Base-by-base conservation (phyloP, 2,888 invertebrate species). In the Microctonus brassicae region DNA sequence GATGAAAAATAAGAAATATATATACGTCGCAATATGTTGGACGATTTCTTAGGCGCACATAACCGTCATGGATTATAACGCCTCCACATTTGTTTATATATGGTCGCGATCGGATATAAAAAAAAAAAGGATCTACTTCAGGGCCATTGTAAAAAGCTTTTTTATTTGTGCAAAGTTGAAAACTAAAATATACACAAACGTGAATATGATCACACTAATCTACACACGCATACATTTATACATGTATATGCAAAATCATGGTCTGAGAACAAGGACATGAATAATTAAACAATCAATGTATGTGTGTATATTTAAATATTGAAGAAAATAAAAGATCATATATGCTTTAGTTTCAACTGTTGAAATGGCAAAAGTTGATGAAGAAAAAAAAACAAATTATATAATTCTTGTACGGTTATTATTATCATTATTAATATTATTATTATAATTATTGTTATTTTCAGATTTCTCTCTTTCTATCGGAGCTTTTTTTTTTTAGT, bases 81-180 rank as follows among this genome's bases (percentile, higher is more conserved):
- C 58, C 58, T 34, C 33, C 17, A 58, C 58, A 34, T 58, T n/a
- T 58, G 58, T 29, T 33, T 58, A 58, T 29, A 58, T 58, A 58
- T 58, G 33, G 58, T 58, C 58, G 33, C n/a, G 33, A 58, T 58
- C 17, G 33, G 58, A 58, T 58, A 34, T 29, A 33, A 17, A n/a
- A 47, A 47, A 47, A 47, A 47, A 17, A n/a, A 47, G 17, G 47
- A 47, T 7, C 47, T n/a, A 47, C 6, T 47, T 17, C 47, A 47
- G 13, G 58, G 58, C 58, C 58, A 58, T 34, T 29, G 17, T 58
- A 58, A 33, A 58, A 29, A 58, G 33, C 33, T 58, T 58, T 13
- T 53, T 55, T n/a, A n/a, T n/a, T 55, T 17, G 47, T 9, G 26
- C 55, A 10, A 13, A 55, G 26, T 24, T 24, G 11, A 55, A 26